Percentiles rank a stretch among this genome's conserved stretches.
Conservation (phyloP, 2,888 invertebrate species). For the Biston stratarius region DNA sequence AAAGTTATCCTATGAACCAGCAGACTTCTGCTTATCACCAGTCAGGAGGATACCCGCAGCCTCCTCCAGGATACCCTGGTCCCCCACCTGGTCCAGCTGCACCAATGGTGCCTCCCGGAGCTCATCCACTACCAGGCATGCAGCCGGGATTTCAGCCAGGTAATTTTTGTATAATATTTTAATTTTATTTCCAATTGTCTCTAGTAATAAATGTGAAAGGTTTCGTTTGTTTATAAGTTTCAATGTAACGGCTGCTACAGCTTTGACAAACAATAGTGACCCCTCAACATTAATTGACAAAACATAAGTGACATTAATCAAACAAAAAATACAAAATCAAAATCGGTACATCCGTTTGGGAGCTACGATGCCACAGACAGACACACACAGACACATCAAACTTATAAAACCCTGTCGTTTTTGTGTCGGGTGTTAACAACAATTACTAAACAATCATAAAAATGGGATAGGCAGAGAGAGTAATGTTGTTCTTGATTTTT, state of each 20-base stretch:
- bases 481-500: not conserved
- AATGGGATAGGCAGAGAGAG: not conserved
- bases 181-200: not conserved
- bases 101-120: slow-evolving; percentile 65
- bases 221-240: no score
- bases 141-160: slow-evolving; percentile 75
- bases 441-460: not conserved
- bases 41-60: slow-evolving; percentile 40
- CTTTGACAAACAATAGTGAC: no score
- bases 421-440: no score
- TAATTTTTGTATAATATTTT: slow-evolving; percentile 29
- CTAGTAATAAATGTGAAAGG: no score
- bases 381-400: no score
- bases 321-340: no score
- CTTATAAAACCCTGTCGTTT: no score
- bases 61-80: slow-evolving; percentile 64
- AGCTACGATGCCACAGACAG: no score
- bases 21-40: slow-evolving; percentile 52
- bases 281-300: no score
- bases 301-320: no score
- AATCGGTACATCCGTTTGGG: no score
- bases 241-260: no score
- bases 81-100: slow-evolving; percentile 57
- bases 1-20: slow-evolving; percentile 66
- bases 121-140: slow-evolving; percentile 73